phyloP scores from a whole-genome alignment of 2,113 vertebrate species.

The Gymnocephalus cernua region DNA sequence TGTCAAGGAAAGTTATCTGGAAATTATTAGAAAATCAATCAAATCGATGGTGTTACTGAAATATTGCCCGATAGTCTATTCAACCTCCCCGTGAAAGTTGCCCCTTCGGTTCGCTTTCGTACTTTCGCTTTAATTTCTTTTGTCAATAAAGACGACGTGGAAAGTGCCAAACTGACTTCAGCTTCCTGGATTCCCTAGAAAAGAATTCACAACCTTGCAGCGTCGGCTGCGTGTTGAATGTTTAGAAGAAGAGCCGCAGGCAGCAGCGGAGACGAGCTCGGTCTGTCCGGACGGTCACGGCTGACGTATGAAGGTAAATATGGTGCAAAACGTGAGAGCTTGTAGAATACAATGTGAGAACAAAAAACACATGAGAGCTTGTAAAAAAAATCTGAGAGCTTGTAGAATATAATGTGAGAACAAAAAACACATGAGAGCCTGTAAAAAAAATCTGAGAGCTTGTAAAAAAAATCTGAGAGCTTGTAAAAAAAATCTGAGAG shows the following conservation, averaged over 20 bases:
- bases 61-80: not conserved
- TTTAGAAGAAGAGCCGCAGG: not conserved
- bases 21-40: not conserved
- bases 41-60: not conserved
- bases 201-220: not conserved
- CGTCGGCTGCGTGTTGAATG: not conserved
- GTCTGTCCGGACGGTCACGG: too few relatives aligned
- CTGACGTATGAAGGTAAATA: too few relatives aligned
- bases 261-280: not conserved
- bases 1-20: not conserved
- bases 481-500: too few relatives aligned
- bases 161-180: constrained; percentile 36
- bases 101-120: constrained; percentile 5
- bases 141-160: not conserved
- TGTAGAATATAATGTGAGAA: too few relatives aligned
- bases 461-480: too few relatives aligned
- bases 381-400: too few relatives aligned
- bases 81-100: not conserved
- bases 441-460: too few relatives aligned
- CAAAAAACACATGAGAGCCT: too few relatives aligned
- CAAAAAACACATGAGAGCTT: too few relatives aligned
- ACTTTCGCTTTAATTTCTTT: constrained; percentile 53
- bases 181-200: not conserved
- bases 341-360: too few relatives aligned
- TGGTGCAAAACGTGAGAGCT: too few relatives aligned